Conservation (phyloP, 2,797 vertebrate species). For the Anisognathus igniventris region DNA sequence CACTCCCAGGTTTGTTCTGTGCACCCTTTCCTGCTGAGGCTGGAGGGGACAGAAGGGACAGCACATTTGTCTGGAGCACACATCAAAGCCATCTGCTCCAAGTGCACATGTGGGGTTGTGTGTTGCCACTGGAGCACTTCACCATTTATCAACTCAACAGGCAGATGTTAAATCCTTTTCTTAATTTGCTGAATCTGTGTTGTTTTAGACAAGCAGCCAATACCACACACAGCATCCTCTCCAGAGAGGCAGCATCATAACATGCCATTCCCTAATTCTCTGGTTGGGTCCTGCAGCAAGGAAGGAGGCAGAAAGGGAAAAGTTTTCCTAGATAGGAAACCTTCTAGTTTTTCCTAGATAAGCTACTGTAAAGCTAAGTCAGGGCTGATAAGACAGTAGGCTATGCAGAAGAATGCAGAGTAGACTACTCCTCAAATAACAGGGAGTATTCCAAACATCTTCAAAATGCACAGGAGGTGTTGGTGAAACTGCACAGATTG, state of each 20-base stretch:
- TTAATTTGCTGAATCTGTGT: not conserved
- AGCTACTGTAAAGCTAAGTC: not conserved
- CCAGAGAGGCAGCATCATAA: not conserved
- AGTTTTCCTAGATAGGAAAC: not conserved
- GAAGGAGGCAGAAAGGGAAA: not conserved
- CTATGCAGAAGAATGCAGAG: not conserved
- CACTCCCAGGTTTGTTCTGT: not conserved
- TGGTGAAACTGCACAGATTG: not conserved
- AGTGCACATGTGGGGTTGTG: not conserved
- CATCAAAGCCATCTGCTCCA: constrained; percentile 5
- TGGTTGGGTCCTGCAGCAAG: not conserved
- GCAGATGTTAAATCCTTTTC: not conserved
- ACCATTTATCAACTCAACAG: not conserved
- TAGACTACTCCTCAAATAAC: not conserved
- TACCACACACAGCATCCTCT: not conserved
- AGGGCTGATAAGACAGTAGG: not conserved
- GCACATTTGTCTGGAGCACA: not conserved
- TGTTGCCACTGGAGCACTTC: not conserved
- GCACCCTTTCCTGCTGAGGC: not conserved
- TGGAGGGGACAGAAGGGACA: not conserved
- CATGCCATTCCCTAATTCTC: not conserved
- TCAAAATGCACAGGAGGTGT: not conserved
- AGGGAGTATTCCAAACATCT: not conserved
- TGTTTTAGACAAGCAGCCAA: not conserved
- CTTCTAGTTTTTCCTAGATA: not conserved